Base-by-base conservation (phyloP, 2,888 invertebrate genomes). In the Acleris literana region DNA sequence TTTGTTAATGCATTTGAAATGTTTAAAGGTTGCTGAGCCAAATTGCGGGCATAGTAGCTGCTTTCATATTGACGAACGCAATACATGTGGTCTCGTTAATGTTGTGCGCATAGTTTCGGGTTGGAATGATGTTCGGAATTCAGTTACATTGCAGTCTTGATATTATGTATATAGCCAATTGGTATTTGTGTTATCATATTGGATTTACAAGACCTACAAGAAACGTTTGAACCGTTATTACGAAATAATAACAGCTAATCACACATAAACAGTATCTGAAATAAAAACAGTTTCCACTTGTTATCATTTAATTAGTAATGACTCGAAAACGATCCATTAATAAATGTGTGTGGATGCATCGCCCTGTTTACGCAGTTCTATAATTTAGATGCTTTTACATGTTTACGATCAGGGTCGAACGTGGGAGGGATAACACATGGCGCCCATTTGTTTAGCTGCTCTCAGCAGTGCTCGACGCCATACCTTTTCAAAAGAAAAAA, bases 351-450 rank as follows among this genome's bases (percentile, higher is more conserved):
- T 48, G 25, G 60, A 55, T 65, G 55, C 60, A 65, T 43, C 43
- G 44, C 49, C 56, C 20, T 57, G 46, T 57, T 60, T 51, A 61
- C 60, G 51, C 49, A 46, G 17, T 17, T 61, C 60, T 55, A 61
- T 60, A 60, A 64, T 60, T 53, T n/a, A 64, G 13, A 33, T 48
- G 46, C 52, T 51, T 61, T 61, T 56, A 66, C 62, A 52, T 62
- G 48, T 62, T 48, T 33, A 62, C 48, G 56, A 66, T 66, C 66
- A 66, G 52, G 57, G 57, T 18, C 57, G 62, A 48, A 61, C 53
- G 66, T 66, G 66, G 61, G 66, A 66, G 61, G 66, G 52, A 66
- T 49, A 59, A 66, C 66, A 66, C 61, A 62, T 66, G 66, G 66
- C 66, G 52, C 57, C 25, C 66, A 66, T 66, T 66, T 62, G 66